Base-by-base conservation (phyloP, 2,113 vertebrate genomes). In the Peucedramus taeniatus region DNA sequence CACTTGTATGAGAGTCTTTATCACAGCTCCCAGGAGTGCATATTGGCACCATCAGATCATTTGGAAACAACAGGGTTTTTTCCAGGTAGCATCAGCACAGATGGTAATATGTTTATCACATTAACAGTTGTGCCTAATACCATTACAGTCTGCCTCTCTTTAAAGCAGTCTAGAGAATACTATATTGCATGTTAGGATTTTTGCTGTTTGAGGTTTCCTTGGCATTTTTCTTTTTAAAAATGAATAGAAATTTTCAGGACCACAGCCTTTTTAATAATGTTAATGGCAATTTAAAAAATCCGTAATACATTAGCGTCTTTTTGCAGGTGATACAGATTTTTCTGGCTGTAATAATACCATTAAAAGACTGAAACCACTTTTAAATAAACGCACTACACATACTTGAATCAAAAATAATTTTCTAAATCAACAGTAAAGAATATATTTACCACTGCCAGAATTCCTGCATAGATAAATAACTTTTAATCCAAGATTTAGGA, bases 1-100 rank as follows among this genome's bases (percentile, higher is more conserved):
- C 5, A 2, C 78, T 82, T 68, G 60, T 31, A 74, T 14, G 39
- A 35, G 59, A 81, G 86, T 75, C 91, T 92, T 70, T 81, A 64
- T 72, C 83, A 50, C 76, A 66, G 91, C 86, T 94, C 93, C 86
- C 94, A 93, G 89, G 95, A 91, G 92, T 64, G 37, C 33, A 56
- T 27, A 90, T 24, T 92, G 95, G 92, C 95, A 92, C 80, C 68
- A 83, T n/a, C 39, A 61, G 90, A 83, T 85, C 94, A 92, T 86
- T 93, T 93, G 86, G 92, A 92, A 95, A 93, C 95, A 96, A 94
- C 94, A 86, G 88, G 95, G 92, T 89, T 95, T 95, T 90, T 92
- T 95, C 94, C 95, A 96, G 96, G 95, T 95, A 95, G 83, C 96
- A 95, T 94, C 95, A 96, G 92, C 96, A 97, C 96, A 97, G 96